phyloP scores from a whole-genome alignment of 2,113 vertebrate species.

The Canis aureus region DNA sequence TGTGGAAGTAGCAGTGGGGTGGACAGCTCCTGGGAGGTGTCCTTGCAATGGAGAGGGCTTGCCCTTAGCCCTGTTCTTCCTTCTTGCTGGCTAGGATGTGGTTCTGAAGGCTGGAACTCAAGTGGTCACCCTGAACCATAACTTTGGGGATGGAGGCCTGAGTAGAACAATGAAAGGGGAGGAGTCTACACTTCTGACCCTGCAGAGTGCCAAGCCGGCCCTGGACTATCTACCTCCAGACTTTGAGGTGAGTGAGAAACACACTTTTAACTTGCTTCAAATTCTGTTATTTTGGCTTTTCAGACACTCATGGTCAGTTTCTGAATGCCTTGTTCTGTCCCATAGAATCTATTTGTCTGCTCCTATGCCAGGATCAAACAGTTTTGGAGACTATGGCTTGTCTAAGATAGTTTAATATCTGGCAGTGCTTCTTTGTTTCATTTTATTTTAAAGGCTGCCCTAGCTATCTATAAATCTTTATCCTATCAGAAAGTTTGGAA shows the following conservation, averaged over 20 bases:
- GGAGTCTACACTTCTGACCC: background rate
- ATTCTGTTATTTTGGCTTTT: constrained; percentile 31
- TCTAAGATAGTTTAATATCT: background rate
- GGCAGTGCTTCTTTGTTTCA: background rate
- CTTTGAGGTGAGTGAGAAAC: background rate
- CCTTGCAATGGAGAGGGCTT: background rate
- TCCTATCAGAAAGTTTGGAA: background rate
- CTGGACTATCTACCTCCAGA: background rate
- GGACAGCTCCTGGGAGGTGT: background rate
- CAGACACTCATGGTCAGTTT: background rate
- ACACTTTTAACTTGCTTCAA: background rate
- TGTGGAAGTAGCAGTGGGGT: background rate
- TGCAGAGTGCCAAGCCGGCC: background rate
- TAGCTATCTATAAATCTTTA: background rate
- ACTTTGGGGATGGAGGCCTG: background rate
- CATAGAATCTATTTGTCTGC: background rate
- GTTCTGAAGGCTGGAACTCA: background rate
- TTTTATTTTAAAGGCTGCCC: constrained; percentile 33
- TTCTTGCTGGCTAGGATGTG: background rate
- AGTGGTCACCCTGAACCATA: background rate
- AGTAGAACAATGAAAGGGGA: background rate
- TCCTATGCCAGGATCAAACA: background rate
- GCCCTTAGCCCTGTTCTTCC: background rate
- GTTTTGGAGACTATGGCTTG: background rate
- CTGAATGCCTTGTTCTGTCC: background rate